Evolutionary conservation across 37 sponge, comb jelly and placozoan genomes (phyloP), one percentile per base, ranked within the genome.

Genomic region (Mnemiopsis leidyi): DNA sequence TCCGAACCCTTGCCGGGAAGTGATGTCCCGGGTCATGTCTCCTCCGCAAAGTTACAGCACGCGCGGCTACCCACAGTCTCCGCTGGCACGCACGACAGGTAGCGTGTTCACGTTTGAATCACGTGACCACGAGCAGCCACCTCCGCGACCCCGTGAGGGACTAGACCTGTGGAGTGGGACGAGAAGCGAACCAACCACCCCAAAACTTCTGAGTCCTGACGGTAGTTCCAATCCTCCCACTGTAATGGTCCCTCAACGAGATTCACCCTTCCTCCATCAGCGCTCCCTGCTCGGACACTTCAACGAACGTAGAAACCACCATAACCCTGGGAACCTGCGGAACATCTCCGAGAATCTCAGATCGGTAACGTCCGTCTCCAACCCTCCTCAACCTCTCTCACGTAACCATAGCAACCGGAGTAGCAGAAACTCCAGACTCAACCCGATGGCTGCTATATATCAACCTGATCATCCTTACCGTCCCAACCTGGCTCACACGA

Each of bases 391-490:
- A 2, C 73, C 73, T 25, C 28, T 21, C 24, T 69, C 73, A 23
- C 29, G 28, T 28, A 69, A 25, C 73, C 7, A 23, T 5, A 79
- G 9, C 82, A 28, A 79, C 37, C 33, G 20, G 31, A 1, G 36
- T 9, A 7, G 16, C 36, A n/a, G n/a, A 21, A 7, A 26, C 28
- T 29, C 23, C 20, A 79, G 37, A 33, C 37, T 79, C 3, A 79
- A 79, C 36, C 82, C 82, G 36, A 79, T 79, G 82, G 82, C 82
- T 23, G 31, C 82, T 9, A 79, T 3, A 13, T 79, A 79, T 36
- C 36, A 79, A 33, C 82, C 82, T 29, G 82, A 36, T 5, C 37
- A 79, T 5, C 82, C 82, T 9, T 32, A 35, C 82, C 36, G 37
- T 29, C 9, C 33, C 3, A 16, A 79, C 21, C 82, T 29, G 34